Evolutionary conservation across 2,888 invertebrate genomes (phyloP), one percentile per base, ranked within the genome.

Genomic region (Troides helena): DNA sequence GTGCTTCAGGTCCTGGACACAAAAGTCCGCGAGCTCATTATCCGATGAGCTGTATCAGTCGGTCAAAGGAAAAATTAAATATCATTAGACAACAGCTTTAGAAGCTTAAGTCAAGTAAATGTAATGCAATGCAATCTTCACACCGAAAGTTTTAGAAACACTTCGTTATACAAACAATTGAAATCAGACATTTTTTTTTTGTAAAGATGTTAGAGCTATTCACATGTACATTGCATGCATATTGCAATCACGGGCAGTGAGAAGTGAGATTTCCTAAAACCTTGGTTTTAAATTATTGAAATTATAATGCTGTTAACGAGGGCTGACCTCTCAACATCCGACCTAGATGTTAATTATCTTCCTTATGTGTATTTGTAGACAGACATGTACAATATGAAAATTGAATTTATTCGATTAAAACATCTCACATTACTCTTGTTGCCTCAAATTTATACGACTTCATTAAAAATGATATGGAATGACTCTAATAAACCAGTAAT

Each of bases 301-400:
- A 79, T 82, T 86, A 86, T 88, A 89, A 85, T 83, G 82, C 79
- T 80, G 85, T 85, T 86, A 87, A 88, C 89, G 86, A 85, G 84
- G 84, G 85, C 79, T 86, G 89, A 86, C 91, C 90, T 90, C 84
- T 84, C 84, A 81, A 84, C 87, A 85, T 89, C 90, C 89, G 89
- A 86, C 85, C 85, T 77, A 88, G 81, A 83, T 88, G 80, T 77
- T 81, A 81, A 85, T 84, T 81, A 79, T 77, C 74, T 78, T 77
- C 76, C 76, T 78, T 77, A 59, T 67, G 50, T 58, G 23, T 58
- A 10, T 58, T 58, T 8, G 23, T 58, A n/a, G 23, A 57, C 6
- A 25, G 12, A 18, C 18, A n/a, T 18, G 14, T 53, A 5, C 18
- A 53, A 2, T n/a, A 4, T n/a, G n/a, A 53, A 53, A 53, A n/a